A percentile compares a stretch with the other conserved stretches of the same genome.
These are phyloP conservation scores for Puntigrus tetrazona DNA, from an alignment of 2,113 vertebrate species.

Conservation along the genomic window DNA sequence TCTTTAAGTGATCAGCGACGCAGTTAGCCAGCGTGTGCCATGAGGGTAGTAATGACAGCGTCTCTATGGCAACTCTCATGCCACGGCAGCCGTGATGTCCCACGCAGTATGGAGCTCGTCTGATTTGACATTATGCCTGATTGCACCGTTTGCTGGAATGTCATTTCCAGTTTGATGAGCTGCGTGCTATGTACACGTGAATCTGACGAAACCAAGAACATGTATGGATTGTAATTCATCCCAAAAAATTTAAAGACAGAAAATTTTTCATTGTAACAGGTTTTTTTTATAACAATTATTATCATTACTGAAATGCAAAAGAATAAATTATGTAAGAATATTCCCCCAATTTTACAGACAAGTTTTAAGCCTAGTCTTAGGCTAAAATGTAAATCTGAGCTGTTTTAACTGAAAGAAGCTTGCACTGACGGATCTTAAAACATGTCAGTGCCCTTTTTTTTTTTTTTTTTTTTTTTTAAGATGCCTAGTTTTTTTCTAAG, in stretches of 20 bases:
- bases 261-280: not conserved
- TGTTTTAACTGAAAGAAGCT: no score
- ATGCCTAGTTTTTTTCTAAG: no score
- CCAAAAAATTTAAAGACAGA: not conserved
- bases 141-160: slow-evolving; percentile 56
- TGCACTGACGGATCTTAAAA: no score
- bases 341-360: no score
- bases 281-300: not conserved
- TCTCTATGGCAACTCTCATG: slow-evolving; percentile 75
- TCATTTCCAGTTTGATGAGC: slow-evolving; percentile 60
- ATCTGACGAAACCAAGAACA: not conserved
- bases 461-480: no score
- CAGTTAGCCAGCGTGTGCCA: slow-evolving; percentile 62
- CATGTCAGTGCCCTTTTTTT: no score
- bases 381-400: no score
- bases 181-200: not conserved
- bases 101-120: slow-evolving; percentile 37
- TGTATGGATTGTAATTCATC: not conserved
- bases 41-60: slow-evolving; percentile 62
- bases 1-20: slow-evolving; percentile 60
- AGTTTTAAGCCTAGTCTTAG: no score
- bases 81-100: slow-evolving; percentile 50
- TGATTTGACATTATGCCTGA: slow-evolving; percentile 61
- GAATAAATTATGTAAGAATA: no score
- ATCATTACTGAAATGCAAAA: not conserved